Percentiles rank a stretch among this genome's conserved stretches.
Evolutionary conservation across 2,888 invertebrate genomes (phyloP).

Genomic region (Corythucha ciliata): DNA sequence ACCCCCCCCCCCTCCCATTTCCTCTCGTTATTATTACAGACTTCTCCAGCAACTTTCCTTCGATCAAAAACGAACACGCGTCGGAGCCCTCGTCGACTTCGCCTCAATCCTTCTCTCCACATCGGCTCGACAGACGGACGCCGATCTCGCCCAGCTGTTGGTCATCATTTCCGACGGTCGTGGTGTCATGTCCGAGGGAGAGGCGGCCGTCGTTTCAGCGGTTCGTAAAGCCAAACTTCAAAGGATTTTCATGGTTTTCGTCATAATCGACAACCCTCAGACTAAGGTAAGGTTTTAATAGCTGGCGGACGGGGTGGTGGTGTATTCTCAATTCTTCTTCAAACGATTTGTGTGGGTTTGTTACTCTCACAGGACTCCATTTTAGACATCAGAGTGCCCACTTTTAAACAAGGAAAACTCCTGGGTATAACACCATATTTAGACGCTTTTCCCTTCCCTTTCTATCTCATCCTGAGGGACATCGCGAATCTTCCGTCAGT

Average conservation of each 20-base stretch:
- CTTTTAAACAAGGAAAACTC: constrained; percentile 53
- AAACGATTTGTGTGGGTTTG: constrained; percentile 1
- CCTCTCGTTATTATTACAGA: constrained; percentile 39
- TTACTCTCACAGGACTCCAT: constrained; percentile 67
- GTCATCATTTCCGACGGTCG: constrained; percentile 92
- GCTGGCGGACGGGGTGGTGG: background rate
- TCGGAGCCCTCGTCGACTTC: constrained; percentile 72
- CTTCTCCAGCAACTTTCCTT: constrained; percentile 75
- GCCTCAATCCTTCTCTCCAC: constrained; percentile 55
- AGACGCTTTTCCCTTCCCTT: constrained; percentile 95
- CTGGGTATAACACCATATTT: constrained; percentile 70
- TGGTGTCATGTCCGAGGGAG: constrained; percentile 82
- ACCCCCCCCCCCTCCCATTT: background rate
- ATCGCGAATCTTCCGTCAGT: constrained; percentile 79
- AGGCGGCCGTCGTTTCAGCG: constrained; percentile 62
- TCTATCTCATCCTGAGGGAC: constrained; percentile 88
- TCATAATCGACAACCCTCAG: constrained; percentile 88
- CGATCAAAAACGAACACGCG: constrained; percentile 78
- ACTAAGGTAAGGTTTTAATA: constrained; percentile 57
- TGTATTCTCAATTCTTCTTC: background rate
- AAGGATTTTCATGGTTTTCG: constrained; percentile 86
- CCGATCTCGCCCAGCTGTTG: constrained; percentile 62
- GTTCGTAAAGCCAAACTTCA: constrained; percentile 70
- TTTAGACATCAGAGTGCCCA: constrained; percentile 73
- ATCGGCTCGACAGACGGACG: constrained; percentile 18